phyloP scores from a whole-genome alignment of 2,113 vertebrate genomes.

The Paratilapia polleni region DNA sequence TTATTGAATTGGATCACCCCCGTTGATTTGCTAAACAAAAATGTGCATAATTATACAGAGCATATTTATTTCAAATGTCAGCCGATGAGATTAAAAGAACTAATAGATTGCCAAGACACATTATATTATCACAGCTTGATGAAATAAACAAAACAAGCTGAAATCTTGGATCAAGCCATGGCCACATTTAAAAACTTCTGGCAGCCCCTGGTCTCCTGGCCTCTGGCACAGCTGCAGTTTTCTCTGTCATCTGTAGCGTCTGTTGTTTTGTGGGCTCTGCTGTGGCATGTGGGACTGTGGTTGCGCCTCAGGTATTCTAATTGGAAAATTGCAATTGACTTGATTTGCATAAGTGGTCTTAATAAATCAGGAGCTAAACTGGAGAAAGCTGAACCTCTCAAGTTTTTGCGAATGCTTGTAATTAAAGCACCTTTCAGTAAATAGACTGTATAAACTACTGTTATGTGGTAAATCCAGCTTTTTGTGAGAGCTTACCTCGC shows the following conservation, averaged over 20 bases:
- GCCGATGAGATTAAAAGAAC: slow-evolving; percentile 47
- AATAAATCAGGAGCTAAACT: slow-evolving; percentile 70
- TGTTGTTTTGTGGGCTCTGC: slow-evolving; percentile 58
- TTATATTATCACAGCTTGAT: slow-evolving; percentile 56
- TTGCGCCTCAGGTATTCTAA: slow-evolving; percentile 72
- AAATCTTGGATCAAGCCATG: slow-evolving; percentile 15
- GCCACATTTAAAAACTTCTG: slow-evolving; percentile 38
- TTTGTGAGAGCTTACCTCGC: slow-evolving; percentile 21
- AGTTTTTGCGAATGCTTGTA: slow-evolving; percentile 49
- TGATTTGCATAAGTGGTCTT: slow-evolving; percentile 75
- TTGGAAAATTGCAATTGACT: slow-evolving; percentile 70
- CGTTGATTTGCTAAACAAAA: slow-evolving; percentile 48
- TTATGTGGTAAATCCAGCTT: slow-evolving; percentile 6
- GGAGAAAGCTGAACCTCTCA: slow-evolving; percentile 52
- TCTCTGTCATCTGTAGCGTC: slow-evolving; percentile 28
- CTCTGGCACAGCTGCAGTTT: slow-evolving; percentile 56
- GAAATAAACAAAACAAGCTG: slow-evolving; percentile 44
- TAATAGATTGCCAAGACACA: slow-evolving; percentile 44
- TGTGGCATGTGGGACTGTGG: slow-evolving; percentile 54
- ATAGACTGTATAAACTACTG: slow-evolving; percentile 27
- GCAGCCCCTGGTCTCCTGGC: slow-evolving; percentile 47
- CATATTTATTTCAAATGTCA: slow-evolving; percentile 59
- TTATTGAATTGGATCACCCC: slow-evolving; percentile 39
- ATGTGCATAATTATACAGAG: slow-evolving; percentile 53
- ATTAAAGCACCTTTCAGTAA: slow-evolving; percentile 50